Percentiles rank a stretch among this genome's conserved stretches.
phyloP scores from a whole-genome alignment of 2,113 vertebrate genomes.

The Gopherus flavomarginatus region DNA sequence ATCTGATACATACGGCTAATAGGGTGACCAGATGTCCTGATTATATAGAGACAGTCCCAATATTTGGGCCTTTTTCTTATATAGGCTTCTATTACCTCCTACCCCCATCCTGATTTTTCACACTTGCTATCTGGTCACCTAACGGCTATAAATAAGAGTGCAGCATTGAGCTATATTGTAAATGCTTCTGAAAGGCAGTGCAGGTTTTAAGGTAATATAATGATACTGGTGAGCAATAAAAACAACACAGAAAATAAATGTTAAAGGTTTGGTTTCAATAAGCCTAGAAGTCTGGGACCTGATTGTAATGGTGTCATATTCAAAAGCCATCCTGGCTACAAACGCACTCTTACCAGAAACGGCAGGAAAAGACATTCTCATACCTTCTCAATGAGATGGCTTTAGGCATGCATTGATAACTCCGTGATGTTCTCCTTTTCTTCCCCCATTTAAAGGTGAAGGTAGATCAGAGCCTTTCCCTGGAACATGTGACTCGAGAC shows the following conservation, averaged over 20 bases:
- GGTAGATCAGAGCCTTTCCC: constrained; percentile 86
- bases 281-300: background rate
- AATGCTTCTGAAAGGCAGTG: background rate
- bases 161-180: background rate
- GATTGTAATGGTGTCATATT: background rate
- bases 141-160: background rate
- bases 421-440: background rate
- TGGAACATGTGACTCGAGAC: constrained; percentile 92
- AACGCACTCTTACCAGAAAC: background rate
- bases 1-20: background rate
- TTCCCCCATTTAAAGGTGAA: constrained; percentile 83
- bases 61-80: no score
- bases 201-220: background rate
- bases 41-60: no score
- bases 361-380: background rate
- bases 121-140: no score
- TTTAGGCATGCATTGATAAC: background rate
- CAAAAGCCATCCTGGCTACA: background rate
- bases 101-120: no score
- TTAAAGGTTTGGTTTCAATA: background rate
- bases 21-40: no score
- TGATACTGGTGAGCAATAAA: background rate
- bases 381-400: background rate
- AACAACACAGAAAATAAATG: background rate
- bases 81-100: no score